A percentile compares a stretch with the other conserved stretches of the same genome.
These are phyloP conservation scores for Bergia sp. DNA, from an alignment of 92 coral and sea anemone species.

Conservation along the genomic window DNA sequence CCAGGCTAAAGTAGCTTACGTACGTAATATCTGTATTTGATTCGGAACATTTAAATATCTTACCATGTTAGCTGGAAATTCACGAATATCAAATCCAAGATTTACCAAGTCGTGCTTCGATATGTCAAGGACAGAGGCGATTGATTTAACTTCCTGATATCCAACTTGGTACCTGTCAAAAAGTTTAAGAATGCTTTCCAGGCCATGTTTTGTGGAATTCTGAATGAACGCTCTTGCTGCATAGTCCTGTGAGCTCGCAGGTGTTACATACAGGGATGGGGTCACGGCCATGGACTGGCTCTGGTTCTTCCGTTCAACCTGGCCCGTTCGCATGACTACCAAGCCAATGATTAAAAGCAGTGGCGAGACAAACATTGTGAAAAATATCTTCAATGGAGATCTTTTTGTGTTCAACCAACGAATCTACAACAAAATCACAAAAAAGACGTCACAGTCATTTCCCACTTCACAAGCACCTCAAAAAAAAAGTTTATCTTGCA, in stretches of 20 bases:
- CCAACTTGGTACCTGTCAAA: constrained; percentile 67
- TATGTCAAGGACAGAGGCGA: constrained; percentile 59
- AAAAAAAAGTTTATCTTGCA: no score
- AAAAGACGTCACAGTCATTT: no score
- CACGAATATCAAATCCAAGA: constrained; percentile 69
- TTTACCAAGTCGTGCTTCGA: constrained; percentile 39
- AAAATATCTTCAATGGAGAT: constrained; percentile 70
- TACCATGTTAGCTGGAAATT: constrained; percentile 64
- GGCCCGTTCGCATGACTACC: constrained; percentile 48
- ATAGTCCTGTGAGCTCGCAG: constrained; percentile 67
- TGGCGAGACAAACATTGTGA: constrained; percentile 75
- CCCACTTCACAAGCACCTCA: no score
- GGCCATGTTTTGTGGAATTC: constrained; percentile 65
- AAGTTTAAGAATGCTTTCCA: constrained; percentile 54
- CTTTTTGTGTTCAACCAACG: constrained; percentile 72
- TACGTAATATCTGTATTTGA: no score
- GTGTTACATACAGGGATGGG: constrained; percentile 72
- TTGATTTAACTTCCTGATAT: constrained; percentile 54
- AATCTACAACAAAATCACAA: constrained; percentile 51
- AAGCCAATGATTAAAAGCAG: constrained; percentile 70
- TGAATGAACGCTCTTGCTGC: constrained; percentile 72
- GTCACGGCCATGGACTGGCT: constrained; percentile 50
- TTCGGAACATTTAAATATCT: no score
- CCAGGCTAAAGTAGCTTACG: no score
- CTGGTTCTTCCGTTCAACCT: neutral